phyloP scores from a whole-genome alignment of 2,888 invertebrate species.

The Gerris lacustris region DNA sequence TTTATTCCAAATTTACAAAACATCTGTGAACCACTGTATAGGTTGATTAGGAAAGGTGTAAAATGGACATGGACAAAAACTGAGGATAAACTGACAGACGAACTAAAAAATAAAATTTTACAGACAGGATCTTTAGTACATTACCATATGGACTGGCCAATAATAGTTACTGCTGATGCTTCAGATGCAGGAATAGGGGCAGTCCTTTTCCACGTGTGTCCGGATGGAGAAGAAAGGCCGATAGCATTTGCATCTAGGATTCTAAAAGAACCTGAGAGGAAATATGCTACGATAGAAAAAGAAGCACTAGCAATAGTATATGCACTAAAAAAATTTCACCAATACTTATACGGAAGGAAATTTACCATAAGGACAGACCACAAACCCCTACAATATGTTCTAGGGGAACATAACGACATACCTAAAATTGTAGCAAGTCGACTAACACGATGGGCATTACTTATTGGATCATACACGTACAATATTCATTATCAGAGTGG shows the following conservation, averaged over 20 bases:
- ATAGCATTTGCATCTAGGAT: constrained; percentile 18
- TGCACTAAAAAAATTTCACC: no score
- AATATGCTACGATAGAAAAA: constrained; percentile 19
- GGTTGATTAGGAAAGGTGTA: constrained; percentile 15
- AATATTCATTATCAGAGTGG: constrained; percentile 18
- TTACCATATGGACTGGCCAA: no score
- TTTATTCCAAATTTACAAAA: constrained; percentile 19
- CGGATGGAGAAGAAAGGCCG: constrained; percentile 14
- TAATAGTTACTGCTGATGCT: constrained; percentile 18
- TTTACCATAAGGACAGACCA: constrained; percentile 21
- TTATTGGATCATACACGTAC: constrained; percentile 19
- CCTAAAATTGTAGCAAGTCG: constrained; percentile 24
- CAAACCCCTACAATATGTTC: constrained; percentile 16
- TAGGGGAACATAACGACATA: constrained; percentile 19
- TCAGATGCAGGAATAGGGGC: constrained; percentile 18
- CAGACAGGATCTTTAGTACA: constrained; percentile 12
- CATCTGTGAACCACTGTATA: constrained; percentile 14
- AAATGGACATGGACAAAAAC: constrained; percentile 20
- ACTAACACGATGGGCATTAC: constrained; percentile 19
- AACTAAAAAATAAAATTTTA: constrained; percentile 14
- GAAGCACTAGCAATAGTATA: constrained; percentile 18
- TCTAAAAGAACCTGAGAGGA: not conserved
- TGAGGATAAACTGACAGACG: constrained; percentile 10
- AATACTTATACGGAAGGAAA: constrained; percentile 14
- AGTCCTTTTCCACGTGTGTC: constrained; percentile 16